These are phyloP conservation scores for Fulica atra DNA, from an alignment of 2,113 vertebrate species.

Conservation along the genomic window DNA sequence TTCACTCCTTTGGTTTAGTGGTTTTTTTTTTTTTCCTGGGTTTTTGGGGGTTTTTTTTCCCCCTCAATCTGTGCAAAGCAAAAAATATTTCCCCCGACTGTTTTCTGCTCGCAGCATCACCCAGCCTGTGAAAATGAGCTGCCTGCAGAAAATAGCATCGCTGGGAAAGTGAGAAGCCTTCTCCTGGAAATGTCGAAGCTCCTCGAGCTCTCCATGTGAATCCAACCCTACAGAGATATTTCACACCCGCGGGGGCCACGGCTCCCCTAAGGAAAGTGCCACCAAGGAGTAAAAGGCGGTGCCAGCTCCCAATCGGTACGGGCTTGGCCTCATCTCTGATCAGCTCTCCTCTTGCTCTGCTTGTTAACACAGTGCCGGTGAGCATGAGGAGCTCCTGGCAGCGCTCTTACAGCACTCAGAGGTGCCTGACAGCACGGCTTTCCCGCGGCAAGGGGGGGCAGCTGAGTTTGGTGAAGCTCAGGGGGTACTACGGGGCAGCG, in stretches of 20 bases:
- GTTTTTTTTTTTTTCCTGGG: not conserved
- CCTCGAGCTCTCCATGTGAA: constrained; percentile 12
- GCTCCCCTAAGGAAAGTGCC: not conserved
- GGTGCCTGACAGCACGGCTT: not conserved
- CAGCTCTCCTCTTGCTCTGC: not conserved
- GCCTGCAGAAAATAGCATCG: not conserved
- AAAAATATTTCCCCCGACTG: constrained; percentile 18
- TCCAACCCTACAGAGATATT: constrained; percentile 20
- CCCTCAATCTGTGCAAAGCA: not conserved
- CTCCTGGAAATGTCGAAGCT: constrained; percentile 67
- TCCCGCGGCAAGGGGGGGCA: not conserved
- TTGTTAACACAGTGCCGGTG: rapidly evolving
- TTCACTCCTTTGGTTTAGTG: constrained; percentile 30
- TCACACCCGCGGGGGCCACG: not conserved
- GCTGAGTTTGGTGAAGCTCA: not conserved
- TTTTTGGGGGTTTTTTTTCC: not conserved
- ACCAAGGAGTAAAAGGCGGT: not conserved
- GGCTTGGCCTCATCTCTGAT: not conserved
- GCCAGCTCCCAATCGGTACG: not conserved
- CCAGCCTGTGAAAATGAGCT: not conserved
- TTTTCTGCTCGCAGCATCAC: not conserved
- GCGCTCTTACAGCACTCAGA: not conserved
- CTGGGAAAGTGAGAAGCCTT: constrained; percentile 55
- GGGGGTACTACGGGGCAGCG: not conserved
- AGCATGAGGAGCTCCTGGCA: not conserved